Evolutionary conservation across 64 coral and sea anemone species (phyloP), one percentile per base, ranked within the genome.

Genomic region (Hydrozoanthus tunicans): DNA sequence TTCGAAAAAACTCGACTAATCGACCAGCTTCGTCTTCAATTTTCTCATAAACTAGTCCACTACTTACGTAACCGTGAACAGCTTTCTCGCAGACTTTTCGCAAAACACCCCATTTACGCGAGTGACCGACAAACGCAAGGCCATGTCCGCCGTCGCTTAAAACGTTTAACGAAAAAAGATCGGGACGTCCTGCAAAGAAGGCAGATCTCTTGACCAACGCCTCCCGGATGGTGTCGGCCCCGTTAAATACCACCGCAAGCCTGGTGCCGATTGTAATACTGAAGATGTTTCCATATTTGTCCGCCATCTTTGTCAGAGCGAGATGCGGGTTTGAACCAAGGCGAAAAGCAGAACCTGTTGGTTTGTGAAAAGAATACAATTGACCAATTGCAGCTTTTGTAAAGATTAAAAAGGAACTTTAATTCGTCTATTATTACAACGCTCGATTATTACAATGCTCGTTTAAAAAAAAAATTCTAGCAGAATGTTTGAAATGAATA

Each of bases 201-300:
- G 17, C 79, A 3, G 94, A 96, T 5, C 90, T 83, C 92, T 96
- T 96, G 6, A 93, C 69, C 56, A 96, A 67, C 58, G 73, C 75
- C n/a, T 96, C 94, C 27, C 86, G 89, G 59, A 96, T 93, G 9
- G 92, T 68, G 6, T 86, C 76, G 0, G 82, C 68, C 25, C 92
- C 89, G 56, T 93, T 96, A 9, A 96, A 58, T 59, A 96, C 94
- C 13, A 96, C 94, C 6, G 86, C 86, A 27, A 96, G 83, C n/a
- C 94, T 72, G 69, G 82, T 81, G 14, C 94, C 94, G 26, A 96
- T 66, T 51, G 64, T 89, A 51, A 96, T 73, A 56, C 94, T 96
- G 77, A 86, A 93, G 5, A 96, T 90, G 15, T 93, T 70, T 0
- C 94, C 94, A 51, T 96, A 96, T 25, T 96, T 79, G 62, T 93